Evolutionary conservation across 2,113 vertebrate genomes (phyloP).

Genomic region (Platycercus adscitus): DNA sequence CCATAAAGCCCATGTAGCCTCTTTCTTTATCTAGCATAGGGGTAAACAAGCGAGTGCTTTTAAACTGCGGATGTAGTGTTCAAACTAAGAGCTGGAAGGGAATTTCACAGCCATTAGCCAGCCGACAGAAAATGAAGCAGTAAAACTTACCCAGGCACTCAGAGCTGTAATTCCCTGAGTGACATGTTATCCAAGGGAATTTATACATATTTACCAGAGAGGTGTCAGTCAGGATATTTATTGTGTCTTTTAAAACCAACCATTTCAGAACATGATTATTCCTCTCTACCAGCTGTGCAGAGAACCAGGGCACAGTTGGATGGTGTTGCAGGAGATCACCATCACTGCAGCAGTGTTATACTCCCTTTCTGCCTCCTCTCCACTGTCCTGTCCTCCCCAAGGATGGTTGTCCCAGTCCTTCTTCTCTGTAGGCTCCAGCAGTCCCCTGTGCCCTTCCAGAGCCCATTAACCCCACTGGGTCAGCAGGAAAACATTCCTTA

Average conservation of each 20-base stretch:
- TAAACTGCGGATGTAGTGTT: background rate
- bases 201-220: background rate
- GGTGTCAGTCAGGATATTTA: slow-evolving; percentile 14
- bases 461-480: background rate
- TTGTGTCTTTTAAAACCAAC: background rate
- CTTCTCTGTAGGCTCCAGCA: background rate
- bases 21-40: background rate
- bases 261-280: background rate
- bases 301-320: background rate
- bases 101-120: slow-evolving; percentile 31
- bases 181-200: background rate
- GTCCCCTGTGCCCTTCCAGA: background rate
- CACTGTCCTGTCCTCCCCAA: accelerated
- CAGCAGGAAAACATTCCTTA: background rate
- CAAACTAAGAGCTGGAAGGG: background rate
- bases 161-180: background rate
- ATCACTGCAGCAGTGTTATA: background rate
- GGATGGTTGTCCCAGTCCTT: background rate
- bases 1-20: background rate
- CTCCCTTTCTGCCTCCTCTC: background rate
- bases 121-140: background rate
- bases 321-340: background rate
- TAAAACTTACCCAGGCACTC: slow-evolving; percentile 8
- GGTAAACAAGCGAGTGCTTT: background rate
- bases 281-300: background rate